Conservation (phyloP, 2,113 vertebrate species). For the Camelus bactrianus region DNA sequence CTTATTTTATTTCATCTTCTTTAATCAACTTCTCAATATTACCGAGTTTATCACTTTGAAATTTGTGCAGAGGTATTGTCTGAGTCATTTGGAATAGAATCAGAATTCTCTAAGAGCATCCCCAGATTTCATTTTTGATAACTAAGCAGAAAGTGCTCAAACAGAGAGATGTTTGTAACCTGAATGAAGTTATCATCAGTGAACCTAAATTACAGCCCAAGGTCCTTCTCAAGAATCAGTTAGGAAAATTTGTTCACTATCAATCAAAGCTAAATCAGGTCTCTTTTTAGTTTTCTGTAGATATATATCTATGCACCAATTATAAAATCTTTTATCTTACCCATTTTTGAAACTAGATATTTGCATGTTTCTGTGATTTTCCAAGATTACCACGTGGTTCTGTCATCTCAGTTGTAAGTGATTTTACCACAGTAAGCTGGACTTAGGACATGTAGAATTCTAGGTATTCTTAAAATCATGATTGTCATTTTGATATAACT, state of each 20-base stretch:
- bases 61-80: not conserved
- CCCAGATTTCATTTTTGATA: not conserved
- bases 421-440: not conserved
- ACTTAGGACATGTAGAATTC: not conserved
- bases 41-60: not conserved
- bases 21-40: not conserved
- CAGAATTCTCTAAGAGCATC: not conserved
- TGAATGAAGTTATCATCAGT: not conserved
- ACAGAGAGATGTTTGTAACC: not conserved
- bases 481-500: not conserved
- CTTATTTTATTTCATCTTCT: not conserved
- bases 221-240: not conserved
- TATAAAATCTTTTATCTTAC: not conserved
- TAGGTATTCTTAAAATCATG: not conserved
- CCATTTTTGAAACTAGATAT: not conserved
- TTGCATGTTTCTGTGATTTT: not conserved
- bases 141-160: not conserved
- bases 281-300: not conserved
- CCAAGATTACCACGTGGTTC: not conserved
- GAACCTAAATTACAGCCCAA: not conserved
- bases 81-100: constrained; percentile 23
- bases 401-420: not conserved
- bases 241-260: not conserved
- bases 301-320: not conserved
- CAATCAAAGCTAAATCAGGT: not conserved